Conservation (phyloP, 2,888 invertebrate species). For the Coelinius sp. region DNA sequence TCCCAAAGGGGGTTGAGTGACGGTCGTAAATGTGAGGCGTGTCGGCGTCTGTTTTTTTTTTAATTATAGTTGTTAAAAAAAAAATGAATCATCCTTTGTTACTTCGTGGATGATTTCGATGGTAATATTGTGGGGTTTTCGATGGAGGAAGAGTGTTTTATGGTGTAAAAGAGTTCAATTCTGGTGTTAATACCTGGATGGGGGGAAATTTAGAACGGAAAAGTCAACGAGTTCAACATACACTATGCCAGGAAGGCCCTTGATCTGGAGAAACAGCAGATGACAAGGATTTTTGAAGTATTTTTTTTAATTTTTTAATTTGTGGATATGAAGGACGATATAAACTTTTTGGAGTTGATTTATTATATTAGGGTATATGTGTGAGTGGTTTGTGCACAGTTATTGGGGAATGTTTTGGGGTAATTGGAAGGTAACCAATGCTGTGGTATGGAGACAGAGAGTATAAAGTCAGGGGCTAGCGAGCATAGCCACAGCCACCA, state of each 20-base stretch:
- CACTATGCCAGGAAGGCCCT: conserved; percentile 28
- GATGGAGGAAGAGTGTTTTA: not conserved
- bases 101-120: not conserved
- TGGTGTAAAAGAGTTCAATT: not conserved
- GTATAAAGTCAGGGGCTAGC: conserved; percentile 84
- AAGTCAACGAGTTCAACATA: not conserved
- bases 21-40: conserved; percentile 64
- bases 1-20: conserved; percentile 48
- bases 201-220: not conserved
- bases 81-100: not conserved
- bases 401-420: conserved; percentile 66
- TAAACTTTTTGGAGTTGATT: not conserved
- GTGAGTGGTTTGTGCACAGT: not conserved
- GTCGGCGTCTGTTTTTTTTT: conserved; percentile 61
- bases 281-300: conserved; percentile 26
- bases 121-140: not conserved
- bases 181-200: not conserved
- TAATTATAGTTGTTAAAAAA: not conserved
- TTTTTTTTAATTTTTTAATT: not conserved
- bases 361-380: not conserved
- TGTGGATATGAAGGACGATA: not conserved
- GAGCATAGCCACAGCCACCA: conserved; percentile 84
- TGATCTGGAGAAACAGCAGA: conserved; percentile 7
- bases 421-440: conserved; percentile 70
- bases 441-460: conserved; percentile 90